Percentiles rank a stretch among this genome's conserved stretches.
phyloP scores from a whole-genome alignment of 2,888 invertebrate genomes.

The Diaperis boleti region DNA sequence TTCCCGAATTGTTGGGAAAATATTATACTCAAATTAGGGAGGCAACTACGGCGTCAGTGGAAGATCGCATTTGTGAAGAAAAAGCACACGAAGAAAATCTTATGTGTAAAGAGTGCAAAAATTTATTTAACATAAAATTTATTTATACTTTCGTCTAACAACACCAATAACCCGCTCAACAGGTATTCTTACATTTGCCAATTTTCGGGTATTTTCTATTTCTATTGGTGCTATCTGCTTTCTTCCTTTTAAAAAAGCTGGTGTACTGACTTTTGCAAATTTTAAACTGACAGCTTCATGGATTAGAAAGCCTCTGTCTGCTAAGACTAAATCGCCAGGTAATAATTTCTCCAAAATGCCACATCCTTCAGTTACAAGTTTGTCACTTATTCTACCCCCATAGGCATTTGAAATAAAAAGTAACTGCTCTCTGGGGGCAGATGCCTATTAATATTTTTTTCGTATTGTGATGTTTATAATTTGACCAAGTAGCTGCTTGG shows the following conservation, averaged over 20 bases:
- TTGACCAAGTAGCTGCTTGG: background rate
- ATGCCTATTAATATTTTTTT: background rate
- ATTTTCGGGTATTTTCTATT: no score
- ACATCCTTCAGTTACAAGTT: background rate
- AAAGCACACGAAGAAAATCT: no score
- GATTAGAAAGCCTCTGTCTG: background rate
- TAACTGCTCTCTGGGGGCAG: background rate
- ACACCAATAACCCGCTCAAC: no score
- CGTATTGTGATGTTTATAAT: constrained; percentile 2
- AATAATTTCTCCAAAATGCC: background rate
- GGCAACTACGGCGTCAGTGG: no score
- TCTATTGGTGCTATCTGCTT: background rate
- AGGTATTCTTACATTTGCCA: no score
- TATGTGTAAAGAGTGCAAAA: no score
- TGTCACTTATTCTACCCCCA: background rate
- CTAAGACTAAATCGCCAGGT: background rate
- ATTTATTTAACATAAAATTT: no score
- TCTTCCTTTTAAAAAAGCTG: constrained; percentile 1
- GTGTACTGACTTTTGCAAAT: background rate
- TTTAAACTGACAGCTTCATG: background rate
- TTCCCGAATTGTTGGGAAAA: no score
- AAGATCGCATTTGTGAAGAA: no score
- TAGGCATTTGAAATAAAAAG: background rate
- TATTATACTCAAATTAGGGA: no score
- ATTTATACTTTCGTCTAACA: no score